Evolutionary conservation across 1,140 invertebrate genomes (phyloP).

Genomic region (Probaryconus sp.): DNA sequence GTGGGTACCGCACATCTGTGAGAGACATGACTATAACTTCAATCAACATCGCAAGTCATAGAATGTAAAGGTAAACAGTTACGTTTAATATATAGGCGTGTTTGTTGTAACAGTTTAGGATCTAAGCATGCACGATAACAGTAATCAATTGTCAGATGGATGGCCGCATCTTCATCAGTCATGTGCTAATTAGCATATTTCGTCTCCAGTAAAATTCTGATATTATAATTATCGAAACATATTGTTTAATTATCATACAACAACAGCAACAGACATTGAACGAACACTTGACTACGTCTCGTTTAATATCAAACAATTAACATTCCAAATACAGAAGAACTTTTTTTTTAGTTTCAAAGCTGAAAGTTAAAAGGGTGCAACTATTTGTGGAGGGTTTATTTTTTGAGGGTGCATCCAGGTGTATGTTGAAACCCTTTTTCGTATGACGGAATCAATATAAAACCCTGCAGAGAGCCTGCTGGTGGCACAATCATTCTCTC

Average conservation of each 20-base stretch:
- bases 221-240: too few relatives aligned
- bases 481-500: conserved; percentile 4
- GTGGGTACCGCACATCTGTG: conserved; percentile 55
- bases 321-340: too few relatives aligned
- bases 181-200: conserved; percentile 24
- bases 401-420: too few relatives aligned
- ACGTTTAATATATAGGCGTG: conserved; percentile 56
- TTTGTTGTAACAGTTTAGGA: conserved; percentile 47
- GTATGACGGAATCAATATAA: conserved; percentile 4
- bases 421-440: too few relatives aligned
- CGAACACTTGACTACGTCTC: too few relatives aligned
- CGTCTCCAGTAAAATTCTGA: neutral
- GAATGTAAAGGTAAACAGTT: conserved; percentile 57
- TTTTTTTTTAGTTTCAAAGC: too few relatives aligned
- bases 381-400: too few relatives aligned
- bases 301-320: too few relatives aligned
- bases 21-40: conserved; percentile 57
- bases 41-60: conserved; percentile 58
- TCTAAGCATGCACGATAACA: conserved; percentile 39
- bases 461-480: too few relatives aligned
- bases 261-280: too few relatives aligned
- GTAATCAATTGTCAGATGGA: conserved; percentile 42
- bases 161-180: conserved; percentile 40
- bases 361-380: too few relatives aligned
- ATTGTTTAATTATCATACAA: too few relatives aligned